Conservation (phyloP, 2,888 invertebrate species). For the Melipona beecheii region DNA sequence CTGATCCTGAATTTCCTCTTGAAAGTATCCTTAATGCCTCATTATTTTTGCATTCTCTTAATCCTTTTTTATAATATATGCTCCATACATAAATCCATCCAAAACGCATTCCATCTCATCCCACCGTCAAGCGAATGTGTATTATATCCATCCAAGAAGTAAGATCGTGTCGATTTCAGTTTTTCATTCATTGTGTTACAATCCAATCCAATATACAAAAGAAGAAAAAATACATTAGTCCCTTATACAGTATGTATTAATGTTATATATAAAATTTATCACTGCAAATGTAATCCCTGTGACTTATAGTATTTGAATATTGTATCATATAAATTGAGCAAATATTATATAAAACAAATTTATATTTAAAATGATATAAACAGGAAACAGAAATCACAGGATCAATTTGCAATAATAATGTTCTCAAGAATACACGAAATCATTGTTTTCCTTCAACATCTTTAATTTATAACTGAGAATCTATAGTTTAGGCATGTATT, state of each 20-base stretch:
- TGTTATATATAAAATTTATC: slow-evolving; percentile 67
- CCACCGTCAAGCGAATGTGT: slow-evolving; percentile 80
- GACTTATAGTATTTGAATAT: slow-evolving; percentile 52
- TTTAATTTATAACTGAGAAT: slow-evolving; percentile 24
- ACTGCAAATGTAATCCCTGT: slow-evolving; percentile 72
- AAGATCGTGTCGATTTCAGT: slow-evolving; percentile 84
- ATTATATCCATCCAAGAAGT: slow-evolving; percentile 84
- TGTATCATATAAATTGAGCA: slow-evolving; percentile 41
- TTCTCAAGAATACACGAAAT: slow-evolving; percentile 60
- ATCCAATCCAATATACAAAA: slow-evolving; percentile 85
- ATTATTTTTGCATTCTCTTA: slow-evolving; percentile 70
- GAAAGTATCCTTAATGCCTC: slow-evolving; percentile 69
- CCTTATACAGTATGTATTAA: slow-evolving; percentile 68
- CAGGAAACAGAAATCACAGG: slow-evolving; percentile 64
- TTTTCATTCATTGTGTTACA: slow-evolving; percentile 84
- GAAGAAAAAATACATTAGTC: slow-evolving; percentile 84
- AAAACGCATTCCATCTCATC: slow-evolving; percentile 78
- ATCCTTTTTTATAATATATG: slow-evolving; percentile 78
- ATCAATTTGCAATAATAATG: slow-evolving; percentile 69
- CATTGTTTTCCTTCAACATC: slow-evolving; percentile 65
- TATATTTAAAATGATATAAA: neutral
- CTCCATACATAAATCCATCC: slow-evolving; percentile 76
- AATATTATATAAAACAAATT: slow-evolving; percentile 16
- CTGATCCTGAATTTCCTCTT: slow-evolving; percentile 78
- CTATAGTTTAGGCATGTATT: slow-evolving; percentile 22